Evolutionary conservation across 2,888 invertebrate species (phyloP), one percentile per base, ranked within the genome.

Genomic region (Protonemura montana): DNA sequence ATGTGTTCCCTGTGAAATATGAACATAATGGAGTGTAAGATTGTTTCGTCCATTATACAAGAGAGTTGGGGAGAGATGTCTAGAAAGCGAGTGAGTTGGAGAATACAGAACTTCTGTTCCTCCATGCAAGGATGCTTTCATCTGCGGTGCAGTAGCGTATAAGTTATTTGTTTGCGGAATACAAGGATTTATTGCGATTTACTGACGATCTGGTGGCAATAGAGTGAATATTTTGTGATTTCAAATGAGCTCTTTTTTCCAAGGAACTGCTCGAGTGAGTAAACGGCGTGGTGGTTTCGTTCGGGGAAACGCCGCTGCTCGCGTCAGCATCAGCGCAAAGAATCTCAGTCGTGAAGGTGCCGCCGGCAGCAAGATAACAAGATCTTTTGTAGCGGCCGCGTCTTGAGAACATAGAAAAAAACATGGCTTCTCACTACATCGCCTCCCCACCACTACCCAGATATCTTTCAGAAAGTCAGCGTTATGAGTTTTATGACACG

Each of bases 1-100:
- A 82, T 86, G 83, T 77, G 28, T 16, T 27, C 28, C 41, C 41
- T 78, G 84, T 86, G 86, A 86, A 86, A 86, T 85, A 86, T 86
- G 86, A 86, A 85, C 80, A 85, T 85, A 86, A 86, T 86, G 85
- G 85, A 86, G 86, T 85, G 86, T 80, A 86, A 81, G 85, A 86
- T 81, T 86, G 86, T 78, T 86, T 86, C 83, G 86, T 83, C 86
- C 83, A 86, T 86, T 86, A 84, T 84, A 84, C 78, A 26, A 42
- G 59, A 25, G 26, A 86, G 82, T 59, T 59, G 59, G 59, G 26
- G 82, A 78, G 27, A 85, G 26, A 76, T 6, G 76, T 16, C 27
- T 29, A 0, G 76, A 21, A 27, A 77, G 85, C 27, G 41, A 85
- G 29, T n/a, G 85, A 77, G 76, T 27, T 21, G 26, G 59, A 10